Evolutionary conservation across 2,888 invertebrate genomes (phyloP).

Genomic region (Yponomeuta plumbellus): DNA sequence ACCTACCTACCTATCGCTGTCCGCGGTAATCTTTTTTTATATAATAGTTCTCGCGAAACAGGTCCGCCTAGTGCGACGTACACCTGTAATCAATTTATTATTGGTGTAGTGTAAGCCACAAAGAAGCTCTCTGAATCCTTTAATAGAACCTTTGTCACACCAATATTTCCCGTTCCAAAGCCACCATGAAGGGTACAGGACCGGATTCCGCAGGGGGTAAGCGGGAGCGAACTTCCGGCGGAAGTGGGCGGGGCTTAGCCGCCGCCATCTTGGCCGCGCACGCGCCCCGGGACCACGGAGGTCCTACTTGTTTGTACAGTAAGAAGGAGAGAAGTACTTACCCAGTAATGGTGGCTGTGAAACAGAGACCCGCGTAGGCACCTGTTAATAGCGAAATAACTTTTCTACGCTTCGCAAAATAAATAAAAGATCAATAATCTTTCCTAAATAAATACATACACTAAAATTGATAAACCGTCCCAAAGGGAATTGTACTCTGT

Average conservation of each 20-base stretch:
- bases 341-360: not conserved
- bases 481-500: no score
- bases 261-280: slow-evolving; percentile 61
- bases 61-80: no score
- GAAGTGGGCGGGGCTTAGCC: slow-evolving; percentile 54
- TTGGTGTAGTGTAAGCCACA: no score
- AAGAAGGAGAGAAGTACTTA: not conserved
- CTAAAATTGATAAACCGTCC: no score
- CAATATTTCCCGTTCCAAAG: not conserved
- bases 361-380: not conserved
- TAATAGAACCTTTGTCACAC: not conserved
- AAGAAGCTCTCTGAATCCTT: not conserved
- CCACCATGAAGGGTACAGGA: not conserved
- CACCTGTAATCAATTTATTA: no score
- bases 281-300: slow-evolving; percentile 27
- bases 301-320: not conserved
- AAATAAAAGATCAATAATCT: no score
- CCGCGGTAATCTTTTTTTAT: no score
- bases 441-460: no score
- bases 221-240: slow-evolving; percentile 58
- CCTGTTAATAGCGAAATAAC: not conserved
- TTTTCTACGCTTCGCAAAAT: no score
- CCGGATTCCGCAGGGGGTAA: slow-evolving; percentile 18
- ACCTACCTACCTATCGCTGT: no score
- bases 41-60: no score